Evolutionary conservation across 2,113 vertebrate species (phyloP), one percentile per base, ranked within the genome.

Genomic region (Condylura cristata): DNA sequence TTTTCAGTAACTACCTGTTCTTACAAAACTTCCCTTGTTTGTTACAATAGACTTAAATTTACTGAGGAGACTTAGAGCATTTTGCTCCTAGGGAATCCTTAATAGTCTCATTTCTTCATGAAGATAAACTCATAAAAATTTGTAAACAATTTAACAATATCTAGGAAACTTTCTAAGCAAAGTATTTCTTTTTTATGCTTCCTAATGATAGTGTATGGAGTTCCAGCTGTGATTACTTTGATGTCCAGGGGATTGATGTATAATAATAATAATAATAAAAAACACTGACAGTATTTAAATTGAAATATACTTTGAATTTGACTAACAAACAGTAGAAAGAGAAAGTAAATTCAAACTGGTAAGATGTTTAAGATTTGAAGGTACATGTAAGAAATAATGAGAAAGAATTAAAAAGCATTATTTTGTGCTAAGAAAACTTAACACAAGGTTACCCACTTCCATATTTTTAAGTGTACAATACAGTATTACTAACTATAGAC

Each of bases 261-360:
- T 60, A 76, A 48, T 41, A 26, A 79, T 63, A 74, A 56, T 26
- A 60, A 37, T 22, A n/a, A 32, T n/a, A 71, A 51, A 44, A 14
- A 48, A n/a, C 46, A 2, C 28, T 6, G 51, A 66, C 86, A 82
- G 68, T 22, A 56, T 74, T 86, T 86, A 93, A 72, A 66, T 65
- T 18, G 14, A 63, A 92, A 90, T 79, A 28, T 80, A n/a, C 63
- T 86, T 95, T 80, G 71, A 58, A 3, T 89, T 89, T 96, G 32
- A 74, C 65, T 58, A 88, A 85, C 60, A 74, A 28, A 11, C 88
- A 51, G 8, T 90, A 34, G 28, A 80, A 74, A 85, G 74, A 46
- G 93, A 94, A 81, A 48, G 79, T 66, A n/a, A 66, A 5, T 85
- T 81, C 30, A 91, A 79, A 34, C 34, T 75, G 39, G 68, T 71